Conservation (phyloP, 2,888 invertebrate genomes). For the Ceriagrion tenellum region DNA sequence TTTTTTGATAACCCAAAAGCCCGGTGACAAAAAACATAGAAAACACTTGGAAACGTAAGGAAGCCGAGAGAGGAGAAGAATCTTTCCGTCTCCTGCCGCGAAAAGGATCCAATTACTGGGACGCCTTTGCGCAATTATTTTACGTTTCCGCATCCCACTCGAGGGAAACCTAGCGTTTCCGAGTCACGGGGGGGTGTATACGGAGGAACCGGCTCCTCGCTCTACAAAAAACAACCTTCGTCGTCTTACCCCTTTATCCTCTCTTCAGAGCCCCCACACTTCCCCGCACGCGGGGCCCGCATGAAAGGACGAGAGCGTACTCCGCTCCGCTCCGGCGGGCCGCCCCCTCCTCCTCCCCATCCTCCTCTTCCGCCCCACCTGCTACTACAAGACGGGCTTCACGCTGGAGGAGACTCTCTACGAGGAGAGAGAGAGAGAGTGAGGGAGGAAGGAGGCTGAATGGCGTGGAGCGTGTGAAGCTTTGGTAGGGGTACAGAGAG, state of each 20-base stretch:
- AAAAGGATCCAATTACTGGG: slow-evolving; percentile 35
- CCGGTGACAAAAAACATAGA: background rate
- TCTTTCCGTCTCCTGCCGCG: background rate
- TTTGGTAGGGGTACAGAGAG: no score
- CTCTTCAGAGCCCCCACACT: no score
- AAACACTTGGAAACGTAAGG: background rate
- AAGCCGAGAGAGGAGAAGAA: background rate
- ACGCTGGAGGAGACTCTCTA: background rate
- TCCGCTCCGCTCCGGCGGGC: background rate
- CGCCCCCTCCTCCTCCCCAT: background rate
- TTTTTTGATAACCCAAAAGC: background rate
- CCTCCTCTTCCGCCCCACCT: background rate
- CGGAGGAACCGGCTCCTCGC: background rate
- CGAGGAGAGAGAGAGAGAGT: no score
- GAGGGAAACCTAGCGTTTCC: slow-evolving; percentile 2
- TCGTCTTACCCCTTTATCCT: background rate
- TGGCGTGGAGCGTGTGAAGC: background rate
- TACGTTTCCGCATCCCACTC: slow-evolving; percentile 12
- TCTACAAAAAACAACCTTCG: background rate
- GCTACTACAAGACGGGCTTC: slow-evolving; percentile 3
- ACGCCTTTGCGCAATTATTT: slow-evolving; percentile 31
- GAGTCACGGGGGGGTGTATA: background rate
- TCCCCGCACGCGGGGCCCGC: background rate
- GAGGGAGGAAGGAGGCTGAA: slow-evolving; percentile 2
- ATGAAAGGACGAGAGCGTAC: background rate